Conservation (phyloP, 2,888 invertebrate genomes). For the Ganaspis brasiliensis region DNA sequence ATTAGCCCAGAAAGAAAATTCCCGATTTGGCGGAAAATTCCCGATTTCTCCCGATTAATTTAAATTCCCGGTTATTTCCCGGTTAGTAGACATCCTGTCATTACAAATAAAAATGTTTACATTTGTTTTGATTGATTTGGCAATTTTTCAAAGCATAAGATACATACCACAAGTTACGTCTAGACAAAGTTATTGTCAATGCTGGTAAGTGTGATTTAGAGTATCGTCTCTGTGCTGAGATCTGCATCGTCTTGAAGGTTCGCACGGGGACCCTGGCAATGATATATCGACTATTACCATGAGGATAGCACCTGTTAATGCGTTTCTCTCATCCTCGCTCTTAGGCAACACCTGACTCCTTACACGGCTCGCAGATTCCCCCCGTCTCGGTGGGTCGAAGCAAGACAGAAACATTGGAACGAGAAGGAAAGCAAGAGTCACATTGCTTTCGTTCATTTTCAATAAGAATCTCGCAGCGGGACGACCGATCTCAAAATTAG, state of each 20-base stretch:
- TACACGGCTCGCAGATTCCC: constrained; percentile 32
- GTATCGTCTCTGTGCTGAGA: constrained; percentile 26
- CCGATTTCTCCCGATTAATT: too few relatives aligned
- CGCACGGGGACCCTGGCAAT: constrained; percentile 61
- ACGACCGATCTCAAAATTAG: constrained; percentile 46
- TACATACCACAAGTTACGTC: too few relatives aligned
- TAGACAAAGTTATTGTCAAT: constrained; percentile 26
- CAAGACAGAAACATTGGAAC: constrained; percentile 35
- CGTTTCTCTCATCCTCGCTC: constrained; percentile 70
- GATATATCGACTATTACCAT: constrained; percentile 76
- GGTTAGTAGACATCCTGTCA: too few relatives aligned
- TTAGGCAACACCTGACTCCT: constrained; percentile 71
- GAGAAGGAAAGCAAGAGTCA: constrained; percentile 51
- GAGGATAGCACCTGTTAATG: constrained; percentile 75
- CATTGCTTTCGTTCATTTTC: constrained; percentile 70
- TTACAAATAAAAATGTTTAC: too few relatives aligned
- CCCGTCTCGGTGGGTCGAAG: constrained; percentile 37
- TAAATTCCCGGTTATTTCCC: too few relatives aligned
- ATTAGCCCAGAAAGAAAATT: too few relatives aligned
- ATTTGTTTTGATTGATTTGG: too few relatives aligned
- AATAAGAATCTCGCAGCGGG: constrained; percentile 71
- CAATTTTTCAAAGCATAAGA: too few relatives aligned
- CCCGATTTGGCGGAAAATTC: too few relatives aligned
- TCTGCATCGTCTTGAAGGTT: constrained; percentile 17
- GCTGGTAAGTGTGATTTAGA: constrained; percentile 38